phyloP scores from a whole-genome alignment of 2,797 vertebrate species.

The Orestias chungarensis region DNA sequence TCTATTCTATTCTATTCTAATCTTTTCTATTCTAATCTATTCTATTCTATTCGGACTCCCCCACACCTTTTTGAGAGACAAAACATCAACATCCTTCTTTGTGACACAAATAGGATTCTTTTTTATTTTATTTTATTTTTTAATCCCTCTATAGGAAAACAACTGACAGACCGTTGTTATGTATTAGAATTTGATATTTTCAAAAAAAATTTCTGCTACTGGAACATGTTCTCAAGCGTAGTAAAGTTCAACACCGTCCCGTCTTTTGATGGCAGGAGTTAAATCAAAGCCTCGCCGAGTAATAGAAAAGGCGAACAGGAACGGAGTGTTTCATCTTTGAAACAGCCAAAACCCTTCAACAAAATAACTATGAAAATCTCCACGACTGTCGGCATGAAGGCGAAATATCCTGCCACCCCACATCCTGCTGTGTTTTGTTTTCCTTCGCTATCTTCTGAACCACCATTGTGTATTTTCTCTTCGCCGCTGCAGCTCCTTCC shows the following conservation, averaged over 20 bases:
- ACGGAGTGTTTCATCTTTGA: conserved; percentile 14
- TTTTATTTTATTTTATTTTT: too few relatives aligned
- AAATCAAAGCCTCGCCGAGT: conserved; percentile 1
- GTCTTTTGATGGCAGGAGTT: conserved; percentile 1
- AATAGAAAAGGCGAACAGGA: neutral
- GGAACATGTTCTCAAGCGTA: neutral
- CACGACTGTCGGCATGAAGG: conserved; percentile 14
- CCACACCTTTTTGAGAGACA: neutral
- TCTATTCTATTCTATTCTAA: too few relatives aligned
- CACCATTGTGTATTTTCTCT: conserved; percentile 28
- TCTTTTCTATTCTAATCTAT: too few relatives aligned
- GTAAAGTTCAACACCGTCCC: neutral
- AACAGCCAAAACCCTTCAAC: conserved; percentile 5
- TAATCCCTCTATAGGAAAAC: neutral
- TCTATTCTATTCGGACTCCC: neutral
- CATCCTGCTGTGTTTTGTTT: conserved; percentile 43
- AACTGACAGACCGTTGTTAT: neutral
- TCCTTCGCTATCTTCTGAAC: conserved; percentile 25
- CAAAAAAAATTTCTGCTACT: too few relatives aligned
- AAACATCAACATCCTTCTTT: neutral
- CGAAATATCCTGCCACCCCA: conserved; percentile 21
- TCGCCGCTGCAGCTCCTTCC: conserved; percentile 39
- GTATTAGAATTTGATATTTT: neutral
- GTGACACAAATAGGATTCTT: neutral
- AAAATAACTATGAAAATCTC: conserved; percentile 15